A percentile compares a stretch with the other conserved stretches of the same genome.
Conservation (phyloP, 2,888 invertebrate genomes). For the Bruchidius siliquastri region DNA sequence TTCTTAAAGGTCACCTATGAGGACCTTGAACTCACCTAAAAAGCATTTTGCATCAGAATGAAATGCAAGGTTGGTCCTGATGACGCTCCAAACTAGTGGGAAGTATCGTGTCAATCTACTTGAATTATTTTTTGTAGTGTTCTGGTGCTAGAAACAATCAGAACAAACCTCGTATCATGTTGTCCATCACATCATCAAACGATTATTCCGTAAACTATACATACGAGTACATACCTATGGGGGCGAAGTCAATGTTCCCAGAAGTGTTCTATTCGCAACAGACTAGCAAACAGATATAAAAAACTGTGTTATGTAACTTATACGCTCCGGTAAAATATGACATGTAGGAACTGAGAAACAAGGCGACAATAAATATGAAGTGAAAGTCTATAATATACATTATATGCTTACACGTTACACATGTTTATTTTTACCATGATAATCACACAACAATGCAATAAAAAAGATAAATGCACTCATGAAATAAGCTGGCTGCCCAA, state of each 20-base stretch:
- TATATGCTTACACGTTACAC: not conserved
- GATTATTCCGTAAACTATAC: not conserved
- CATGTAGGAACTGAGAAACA: not conserved
- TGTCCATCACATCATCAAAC: not conserved
- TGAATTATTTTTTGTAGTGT: not conserved
- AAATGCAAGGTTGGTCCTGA: too few species aligned
- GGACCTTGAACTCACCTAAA: too few species aligned
- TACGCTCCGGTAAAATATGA: not conserved
- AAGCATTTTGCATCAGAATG: too few species aligned
- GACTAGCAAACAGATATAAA: not conserved
- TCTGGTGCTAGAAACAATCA: not conserved
- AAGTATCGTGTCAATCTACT: too few species aligned
- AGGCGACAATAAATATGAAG: not conserved
- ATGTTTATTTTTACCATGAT: not conserved
- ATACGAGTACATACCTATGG: not conserved
- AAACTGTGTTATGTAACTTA: not conserved
- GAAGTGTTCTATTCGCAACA: not conserved
- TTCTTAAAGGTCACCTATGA: too few species aligned
- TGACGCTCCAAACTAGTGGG: too few species aligned
- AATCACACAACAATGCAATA: not conserved
- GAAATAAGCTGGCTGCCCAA: not conserved
- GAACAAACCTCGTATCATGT: not conserved
- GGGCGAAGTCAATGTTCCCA: not conserved
- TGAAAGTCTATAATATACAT: not conserved
- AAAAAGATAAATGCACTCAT: not conserved